Conservation (phyloP, 2,797 vertebrate species). For the Pseudocheirus occidentalis region DNA sequence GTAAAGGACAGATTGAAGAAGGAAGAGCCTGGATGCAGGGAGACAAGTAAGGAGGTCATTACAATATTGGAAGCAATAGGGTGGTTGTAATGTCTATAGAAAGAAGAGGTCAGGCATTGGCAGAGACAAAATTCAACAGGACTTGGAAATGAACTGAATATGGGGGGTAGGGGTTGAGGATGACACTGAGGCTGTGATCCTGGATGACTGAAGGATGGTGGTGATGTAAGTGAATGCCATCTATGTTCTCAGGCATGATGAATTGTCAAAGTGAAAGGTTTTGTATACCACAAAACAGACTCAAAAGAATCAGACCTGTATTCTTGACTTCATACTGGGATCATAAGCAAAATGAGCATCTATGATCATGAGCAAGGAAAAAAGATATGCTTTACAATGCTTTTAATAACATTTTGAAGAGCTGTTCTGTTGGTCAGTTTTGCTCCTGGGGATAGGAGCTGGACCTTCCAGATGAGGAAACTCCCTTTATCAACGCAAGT, state of each 20-base stretch:
- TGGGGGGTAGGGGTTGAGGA: neutral
- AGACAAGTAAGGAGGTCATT: neutral
- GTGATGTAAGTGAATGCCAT: neutral
- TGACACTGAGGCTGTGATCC: neutral
- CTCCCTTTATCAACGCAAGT: neutral
- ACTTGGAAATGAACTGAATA: neutral
- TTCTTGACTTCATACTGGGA: neutral
- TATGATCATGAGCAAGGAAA: neutral
- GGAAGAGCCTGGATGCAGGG: neutral
- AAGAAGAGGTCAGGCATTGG: neutral
- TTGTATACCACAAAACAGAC: neutral
- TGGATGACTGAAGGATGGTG: neutral
- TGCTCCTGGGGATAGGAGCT: neutral
- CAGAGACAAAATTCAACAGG: neutral
- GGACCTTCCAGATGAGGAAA: neutral
- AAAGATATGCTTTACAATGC: neutral
- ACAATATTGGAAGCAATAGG: neutral
- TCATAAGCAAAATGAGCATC: neutral
- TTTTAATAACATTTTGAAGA: neutral
- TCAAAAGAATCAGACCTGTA: neutral
- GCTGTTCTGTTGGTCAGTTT: neutral
- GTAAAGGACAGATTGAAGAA: neutral
- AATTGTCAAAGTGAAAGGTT: neutral
- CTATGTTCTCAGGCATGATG: neutral
- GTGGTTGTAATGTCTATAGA: neutral